These are phyloP conservation scores for Ancistrus triradiatus DNA, from an alignment of 2,113 vertebrate species.

Conservation along the genomic window DNA sequence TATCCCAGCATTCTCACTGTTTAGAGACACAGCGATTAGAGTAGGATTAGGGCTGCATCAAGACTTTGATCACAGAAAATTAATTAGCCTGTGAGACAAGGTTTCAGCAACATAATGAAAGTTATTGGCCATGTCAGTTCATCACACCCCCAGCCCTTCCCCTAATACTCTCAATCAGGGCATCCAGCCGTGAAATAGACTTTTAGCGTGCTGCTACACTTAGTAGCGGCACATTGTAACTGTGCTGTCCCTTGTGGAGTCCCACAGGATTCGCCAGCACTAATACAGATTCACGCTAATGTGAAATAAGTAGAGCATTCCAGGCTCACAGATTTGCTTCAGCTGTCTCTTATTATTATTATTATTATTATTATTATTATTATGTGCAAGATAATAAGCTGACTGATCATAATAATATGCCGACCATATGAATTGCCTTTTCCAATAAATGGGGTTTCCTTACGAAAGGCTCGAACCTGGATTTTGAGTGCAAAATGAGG, in stretches of 20 bases:
- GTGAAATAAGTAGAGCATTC: no score
- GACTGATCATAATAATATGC: no score
- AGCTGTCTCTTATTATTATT: no score
- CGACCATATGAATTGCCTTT: no score
- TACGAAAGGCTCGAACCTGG: no score
- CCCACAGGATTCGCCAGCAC: no score
- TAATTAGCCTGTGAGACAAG: slow-evolving; percentile 65
- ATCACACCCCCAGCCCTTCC: slow-evolving; percentile 53
- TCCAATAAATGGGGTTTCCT: no score
- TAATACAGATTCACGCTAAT: no score
- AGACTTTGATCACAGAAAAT: slow-evolving; percentile 55
- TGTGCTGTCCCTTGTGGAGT: not conserved
- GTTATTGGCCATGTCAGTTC: slow-evolving; percentile 70
- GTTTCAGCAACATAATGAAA: slow-evolving; percentile 69
- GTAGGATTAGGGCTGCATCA: slow-evolving; percentile 27
- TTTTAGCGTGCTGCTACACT: slow-evolving; percentile 57
- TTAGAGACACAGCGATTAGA: slow-evolving; percentile 30
- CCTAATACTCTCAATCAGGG: slow-evolving; percentile 65
- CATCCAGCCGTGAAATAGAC: slow-evolving; percentile 70
- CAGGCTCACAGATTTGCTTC: no score
- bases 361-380: no score
- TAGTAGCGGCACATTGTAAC: slow-evolving; percentile 23
- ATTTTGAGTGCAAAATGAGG: no score
- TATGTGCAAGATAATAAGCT: no score
- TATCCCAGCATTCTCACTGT: not conserved